Evolutionary conservation across 2,888 invertebrate genomes (phyloP), one percentile per base, ranked within the genome.

Genomic region (Himalopsyche tibetana): DNA sequence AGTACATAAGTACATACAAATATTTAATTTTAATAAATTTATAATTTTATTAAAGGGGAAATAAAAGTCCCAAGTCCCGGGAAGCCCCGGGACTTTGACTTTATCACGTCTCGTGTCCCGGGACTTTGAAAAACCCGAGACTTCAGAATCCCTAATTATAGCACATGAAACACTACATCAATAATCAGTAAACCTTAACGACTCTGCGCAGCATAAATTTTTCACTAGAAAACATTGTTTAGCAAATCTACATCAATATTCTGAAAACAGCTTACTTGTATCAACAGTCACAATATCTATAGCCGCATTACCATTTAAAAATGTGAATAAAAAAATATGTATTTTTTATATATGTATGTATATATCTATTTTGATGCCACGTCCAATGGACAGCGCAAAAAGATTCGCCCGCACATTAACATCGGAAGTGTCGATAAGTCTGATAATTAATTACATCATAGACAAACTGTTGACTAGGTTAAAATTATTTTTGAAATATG

Each of bases 391-490:
- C 19, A 8, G 19, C 19, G 19, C 8, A 8, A 19, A n/a, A n/a
- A 63, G 2, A 63, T 63, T 51, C n/a, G 19, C 63, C 19, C 15
- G 19, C 2, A 63, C 56, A 8, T 56, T 0, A 63, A 63, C 8
- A 6, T 28, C 9, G 63, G 63, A 19, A 19, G 63, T 63, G 63
- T 19, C 19, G 19, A 28, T 63, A 19, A 63, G 63, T 19, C 19
- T 63, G 19, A 63, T 63, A 63, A 63, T 63, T 63, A 63, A 63
- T 63, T 63, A 63, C 11, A 63, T 63, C 8, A 63, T 63, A 63
- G 63, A 63, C 28, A 63, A 63, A 19, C 63, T 63, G 63, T 63
- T 63, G 63, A 63, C 63, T 63, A 63, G 63, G 19, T 63, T 63
- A 19, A 8, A 28, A 19, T 63, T 63, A 63, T 19, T 63, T 63